Conservation (phyloP, 35 echinoderm and acorn worm species). For the Holothuria glaberrima region DNA sequence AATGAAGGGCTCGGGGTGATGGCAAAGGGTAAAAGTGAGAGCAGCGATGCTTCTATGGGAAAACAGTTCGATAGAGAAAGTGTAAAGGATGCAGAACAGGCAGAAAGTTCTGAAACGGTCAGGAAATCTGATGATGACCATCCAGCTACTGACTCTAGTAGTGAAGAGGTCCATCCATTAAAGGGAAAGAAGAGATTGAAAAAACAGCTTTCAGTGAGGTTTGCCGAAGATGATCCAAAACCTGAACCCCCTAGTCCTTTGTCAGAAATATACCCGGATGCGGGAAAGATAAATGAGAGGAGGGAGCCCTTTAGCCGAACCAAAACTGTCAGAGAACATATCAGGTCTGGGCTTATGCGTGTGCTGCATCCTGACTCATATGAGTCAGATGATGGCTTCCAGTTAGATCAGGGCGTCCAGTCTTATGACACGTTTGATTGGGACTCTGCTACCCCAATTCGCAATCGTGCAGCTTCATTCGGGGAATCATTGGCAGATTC, state of each 20-base stretch:
- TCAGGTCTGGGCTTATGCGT: conserved; percentile 7
- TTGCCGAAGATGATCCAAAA: conserved; percentile 18
- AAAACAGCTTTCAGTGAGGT: conserved; percentile 45
- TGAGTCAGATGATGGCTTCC: neutral
- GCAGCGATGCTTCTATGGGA: too few species aligned
- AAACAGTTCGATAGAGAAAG: too few species aligned
- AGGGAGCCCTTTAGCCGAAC: neutral
- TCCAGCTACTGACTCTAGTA: too few species aligned
- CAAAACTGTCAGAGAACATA: conserved; percentile 12
- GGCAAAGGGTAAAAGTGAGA: too few species aligned
- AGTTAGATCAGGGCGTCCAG: conserved; percentile 33
- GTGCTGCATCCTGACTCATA: conserved; percentile 32
- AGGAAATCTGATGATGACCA: too few species aligned
- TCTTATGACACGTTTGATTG: conserved; percentile 41
- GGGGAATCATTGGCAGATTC: neutral
- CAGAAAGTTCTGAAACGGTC: too few species aligned
- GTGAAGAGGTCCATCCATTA: too few species aligned
- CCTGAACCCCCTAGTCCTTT: neutral
- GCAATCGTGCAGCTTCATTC: neutral
- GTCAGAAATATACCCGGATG: neutral
- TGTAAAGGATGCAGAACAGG: too few species aligned
- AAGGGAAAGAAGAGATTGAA: conserved; percentile 23
- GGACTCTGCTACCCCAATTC: neutral
- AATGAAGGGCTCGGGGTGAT: too few species aligned
- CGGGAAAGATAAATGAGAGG: neutral